These are phyloP conservation scores for Adelges cooleyi DNA, from an alignment of 1,140 invertebrate genomes.

Conservation along the genomic window DNA sequence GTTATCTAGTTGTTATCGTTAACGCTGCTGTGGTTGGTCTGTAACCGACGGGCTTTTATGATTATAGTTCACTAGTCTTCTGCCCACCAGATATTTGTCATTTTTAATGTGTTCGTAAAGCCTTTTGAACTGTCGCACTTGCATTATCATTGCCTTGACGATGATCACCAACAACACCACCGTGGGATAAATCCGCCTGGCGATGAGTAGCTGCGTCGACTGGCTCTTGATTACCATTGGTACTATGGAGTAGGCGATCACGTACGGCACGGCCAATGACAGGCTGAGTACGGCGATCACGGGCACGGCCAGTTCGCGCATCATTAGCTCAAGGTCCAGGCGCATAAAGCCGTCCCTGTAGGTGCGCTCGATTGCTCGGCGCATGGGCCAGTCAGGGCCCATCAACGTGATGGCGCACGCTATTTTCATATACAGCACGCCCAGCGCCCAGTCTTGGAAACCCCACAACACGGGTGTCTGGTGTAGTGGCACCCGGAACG, in stretches of 20 bases:
- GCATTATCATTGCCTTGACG: constrained; percentile 30
- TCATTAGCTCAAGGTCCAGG: constrained; percentile 49
- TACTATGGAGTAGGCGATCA: constrained; percentile 67
- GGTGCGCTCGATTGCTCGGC: constrained; percentile 79
- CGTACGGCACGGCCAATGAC: constrained; percentile 79
- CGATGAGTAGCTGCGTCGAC: constrained; percentile 62
- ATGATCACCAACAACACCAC: constrained; percentile 50
- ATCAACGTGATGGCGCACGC: constrained; percentile 94
- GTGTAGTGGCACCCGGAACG: constrained; percentile 79
- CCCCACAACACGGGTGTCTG: constrained; percentile 91
- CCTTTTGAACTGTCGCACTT: constrained; percentile 75
- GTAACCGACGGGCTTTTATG: constrained; percentile 16
- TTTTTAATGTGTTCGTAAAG: constrained; percentile 98
- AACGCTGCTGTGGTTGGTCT: constrained; percentile 4
- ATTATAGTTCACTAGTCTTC: constrained; percentile 90
- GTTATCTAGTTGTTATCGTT: neutral
- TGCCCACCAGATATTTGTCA: constrained; percentile 95
- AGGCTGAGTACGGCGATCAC: constrained; percentile 65
- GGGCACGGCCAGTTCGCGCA: constrained; percentile 74
- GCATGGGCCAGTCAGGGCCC: constrained; percentile 91
- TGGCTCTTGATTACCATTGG: constrained; percentile 64
- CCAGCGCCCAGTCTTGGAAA: constrained; percentile 95
- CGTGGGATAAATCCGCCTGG: constrained; percentile 83
- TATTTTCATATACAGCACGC: constrained; percentile 95
- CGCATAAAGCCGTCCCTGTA: constrained; percentile 39